Conservation (phyloP, 2,888 invertebrate genomes). For the Tridacna crocea region DNA sequence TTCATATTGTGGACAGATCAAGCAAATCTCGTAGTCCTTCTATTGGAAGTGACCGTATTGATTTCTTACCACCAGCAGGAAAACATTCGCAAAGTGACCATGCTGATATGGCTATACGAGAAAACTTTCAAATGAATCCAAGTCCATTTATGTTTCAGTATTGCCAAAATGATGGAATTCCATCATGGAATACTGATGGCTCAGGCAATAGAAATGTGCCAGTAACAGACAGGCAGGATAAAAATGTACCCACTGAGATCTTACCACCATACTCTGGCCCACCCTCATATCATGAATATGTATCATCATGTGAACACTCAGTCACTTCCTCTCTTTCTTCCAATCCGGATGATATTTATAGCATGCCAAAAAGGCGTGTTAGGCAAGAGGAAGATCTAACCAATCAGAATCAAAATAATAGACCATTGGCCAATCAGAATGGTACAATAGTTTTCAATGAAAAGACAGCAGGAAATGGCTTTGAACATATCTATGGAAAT, state of each 20-base stretch:
- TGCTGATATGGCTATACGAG: constrained; percentile 61
- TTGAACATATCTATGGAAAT: constrained; percentile 54
- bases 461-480: constrained; percentile 1
- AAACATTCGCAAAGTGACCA: constrained; percentile 34
- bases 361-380: constrained; percentile 41
- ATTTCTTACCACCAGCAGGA: neutral
- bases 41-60: constrained; percentile 38
- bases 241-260: constrained; percentile 32
- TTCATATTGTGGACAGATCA: constrained; percentile 63
- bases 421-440: neutral
- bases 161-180: neutral
- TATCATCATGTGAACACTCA: constrained; percentile 66
- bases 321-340: constrained; percentile 60
- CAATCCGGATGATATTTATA: constrained; percentile 60
- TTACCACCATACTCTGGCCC: constrained; percentile 73
- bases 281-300: constrained; percentile 70
- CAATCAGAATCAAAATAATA: constrained; percentile 14
- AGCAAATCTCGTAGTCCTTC: constrained; percentile 50
- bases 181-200: neutral
- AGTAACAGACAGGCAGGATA: neutral
- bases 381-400: constrained; percentile 16
- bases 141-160: constrained; percentile 48
- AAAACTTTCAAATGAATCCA: constrained; percentile 64
- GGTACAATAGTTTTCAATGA: neutral
- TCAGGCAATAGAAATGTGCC: constrained; percentile 4